Base-by-base conservation (phyloP, 2,113 vertebrate genomes). In the Eptesicus fuscus region DNA sequence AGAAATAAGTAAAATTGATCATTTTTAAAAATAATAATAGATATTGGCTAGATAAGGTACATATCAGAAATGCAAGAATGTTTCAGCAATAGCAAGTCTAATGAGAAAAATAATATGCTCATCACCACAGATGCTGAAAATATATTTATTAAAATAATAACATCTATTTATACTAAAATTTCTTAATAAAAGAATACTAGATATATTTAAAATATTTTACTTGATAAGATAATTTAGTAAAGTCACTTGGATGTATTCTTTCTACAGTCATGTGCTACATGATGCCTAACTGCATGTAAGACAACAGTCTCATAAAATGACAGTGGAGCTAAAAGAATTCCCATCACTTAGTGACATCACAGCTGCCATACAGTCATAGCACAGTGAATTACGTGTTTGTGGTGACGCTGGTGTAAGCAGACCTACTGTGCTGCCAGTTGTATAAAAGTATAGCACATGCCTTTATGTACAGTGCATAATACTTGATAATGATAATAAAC, bases 1-100 rank as follows among this genome's bases (percentile, higher is more conserved):
- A 92, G 80, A 95, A 67, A 20, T 82, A n/a, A 84, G 10, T 47
- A 77, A 92, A 88, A 83, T 56, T 76, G 28, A 94, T 76, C 65
- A n/a, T 22, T 80, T 90, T 40, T 88, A 96, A 95, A 90, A 95
- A 87, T 61, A 77, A 65, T 63, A 92, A 89, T 44, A 78, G 20
- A 83, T 77, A 78, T 89, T 73, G 17, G 95, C 28, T 85, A 82
- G 65, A 80, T 40, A 69, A 35, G 11, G 23, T 65, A 80, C 56
- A 63, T 35, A 70, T 28, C 18, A 91, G 30, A 92, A 79, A 74
- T 30, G 30, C 30, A 83, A 76, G 9, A 40, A 42, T 32, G 23
- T 84, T 80, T 94, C 56, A 20, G 16, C 80, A 80, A 51, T 63
- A 76, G 40, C 37, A 95, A 87, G 76, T 14, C 28, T 73, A 90